Base-by-base conservation (phyloP, 2,797 vertebrate species). In the Sarcophilus harrisii region DNA sequence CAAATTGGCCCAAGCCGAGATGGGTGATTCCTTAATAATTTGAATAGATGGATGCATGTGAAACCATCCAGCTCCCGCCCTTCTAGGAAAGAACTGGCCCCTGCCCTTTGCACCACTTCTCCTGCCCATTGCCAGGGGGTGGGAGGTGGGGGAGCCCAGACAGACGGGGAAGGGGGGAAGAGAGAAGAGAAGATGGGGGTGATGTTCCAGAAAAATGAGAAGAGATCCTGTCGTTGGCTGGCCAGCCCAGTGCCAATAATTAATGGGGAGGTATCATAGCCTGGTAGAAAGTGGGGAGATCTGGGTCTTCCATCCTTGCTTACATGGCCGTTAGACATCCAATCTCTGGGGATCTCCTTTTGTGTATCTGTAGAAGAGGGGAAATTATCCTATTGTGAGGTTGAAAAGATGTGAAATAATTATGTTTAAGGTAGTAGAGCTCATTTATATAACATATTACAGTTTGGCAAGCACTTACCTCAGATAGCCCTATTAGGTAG, bases 151-250 rank as follows among this genome's bases (percentile, higher is more conserved):
- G 24, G 27, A 12, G 38, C 9, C 57, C 66, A 28, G 87, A 81
- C 91, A 8, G 66, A 38, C 91, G 1, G 57, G n/a, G 30, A 58
- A 81, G 58, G 92, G 45, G 89, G 92, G 10, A 81, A 81, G 95
- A 90, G 58, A 95, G 12, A 81, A 81, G 95, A 90, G 58, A 95
- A 59, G 73, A 89, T 0, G 60, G 57, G 16, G 6, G 18, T 0
- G 29, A 54, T 28, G 90, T 90, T 95, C 96, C 90, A 93, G 97
- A 95, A 96, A 96, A 92, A n/a, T 9, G 95, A 98, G 96, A 96
- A 91, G 92, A 57, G 92, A 81, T 59, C 45, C 73, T 93, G 90
- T 18, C 5, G 0, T 0, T n/a, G 92, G 2, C 73, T 0, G 58
- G 49, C 93, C 95, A 91, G 90, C 94, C 94, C 0, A 45, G 52